phyloP scores from a whole-genome alignment of 1,140 invertebrate genomes.

The Apis florea region DNA sequence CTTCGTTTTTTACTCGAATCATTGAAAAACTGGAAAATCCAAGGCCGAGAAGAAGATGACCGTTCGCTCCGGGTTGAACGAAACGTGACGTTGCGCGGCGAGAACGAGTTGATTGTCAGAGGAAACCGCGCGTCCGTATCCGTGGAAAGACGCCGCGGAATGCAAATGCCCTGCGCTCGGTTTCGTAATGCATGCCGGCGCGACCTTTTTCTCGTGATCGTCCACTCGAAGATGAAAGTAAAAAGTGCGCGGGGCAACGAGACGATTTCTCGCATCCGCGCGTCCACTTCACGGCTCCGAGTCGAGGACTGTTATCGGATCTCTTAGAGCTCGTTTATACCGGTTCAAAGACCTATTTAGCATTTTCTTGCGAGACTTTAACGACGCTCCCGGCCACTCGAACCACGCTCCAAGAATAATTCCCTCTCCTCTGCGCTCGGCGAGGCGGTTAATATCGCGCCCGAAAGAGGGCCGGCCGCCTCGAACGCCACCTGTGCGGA shows the following conservation, averaged over 20 bases:
- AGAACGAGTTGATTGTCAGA: too few relatives aligned
- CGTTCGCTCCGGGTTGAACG: too few relatives aligned
- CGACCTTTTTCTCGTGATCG: constrained; percentile 38
- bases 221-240: constrained; percentile 48
- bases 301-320: constrained; percentile 61
- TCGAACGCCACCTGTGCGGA: not conserved
- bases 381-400: constrained; percentile 49
- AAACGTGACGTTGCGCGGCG: too few relatives aligned
- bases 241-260: constrained; percentile 43
- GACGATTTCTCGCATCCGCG: constrained; percentile 58
- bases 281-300: constrained; percentile 53
- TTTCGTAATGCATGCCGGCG: constrained; percentile 30
- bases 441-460: constrained; percentile 43
- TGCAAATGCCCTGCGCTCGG: constrained; percentile 22
- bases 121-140: not conserved
- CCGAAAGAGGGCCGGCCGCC: constrained; percentile 18
- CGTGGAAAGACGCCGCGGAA: not conserved
- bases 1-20: too few relatives aligned
- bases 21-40: too few relatives aligned
- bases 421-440: constrained; percentile 1
- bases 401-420: constrained; percentile 46
- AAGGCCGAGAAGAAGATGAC: too few relatives aligned
- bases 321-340: constrained; percentile 56
- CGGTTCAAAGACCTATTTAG: constrained; percentile 66
- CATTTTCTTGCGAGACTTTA: constrained; percentile 62